Base-by-base conservation (phyloP, 2,888 invertebrate genomes). In the Operophtera brumata region DNA sequence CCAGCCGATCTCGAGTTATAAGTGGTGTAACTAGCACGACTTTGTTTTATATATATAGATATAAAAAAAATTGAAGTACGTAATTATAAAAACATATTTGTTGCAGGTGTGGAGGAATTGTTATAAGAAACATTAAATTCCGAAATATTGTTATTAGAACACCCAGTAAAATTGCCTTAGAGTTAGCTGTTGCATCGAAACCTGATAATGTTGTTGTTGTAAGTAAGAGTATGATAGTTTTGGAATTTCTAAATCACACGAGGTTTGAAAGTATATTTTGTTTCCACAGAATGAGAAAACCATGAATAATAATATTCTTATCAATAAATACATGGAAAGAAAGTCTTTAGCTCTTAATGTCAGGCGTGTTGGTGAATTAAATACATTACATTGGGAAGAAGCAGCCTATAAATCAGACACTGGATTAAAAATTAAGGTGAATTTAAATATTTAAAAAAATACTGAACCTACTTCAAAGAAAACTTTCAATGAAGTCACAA, bases 91-190 rank as follows among this genome's bases (percentile, higher is more conserved):
- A n/a, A n/a, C 36, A 13, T 11, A 30, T 37, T 35, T 5, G 26
- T 40, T 46, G 6, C 60, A 84, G 84, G 25, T 82, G 80, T 62
- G 80, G 79, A 4, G 82, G 82, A 13, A 64, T 82, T 5, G 2
- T 62, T 4, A 54, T 84, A 11, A 67, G 76, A 51, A 59, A 69
- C 45, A 54, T 81, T 3, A 64, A 70, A 51, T 78, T 75, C 28
- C 57, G 58, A 1, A 65, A 76, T 47, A 37, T 75, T 2, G 64
- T 71, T 0, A 59, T 59, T 6, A 37, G 71, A 3, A 41, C 51
- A 11, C 47, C 77, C 6, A 73, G 66, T 52, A 45, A 64, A 8
- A 46, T 52, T 7, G 14, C 43, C 11, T 30, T 49, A 14, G 36
- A 36, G 5, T 12, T 49, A 1, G 10, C 14, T 13, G 6, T 9